These are phyloP conservation scores for Drosophila pruinosa DNA, from an alignment of 1,140 invertebrate species.

Conservation along the genomic window DNA sequence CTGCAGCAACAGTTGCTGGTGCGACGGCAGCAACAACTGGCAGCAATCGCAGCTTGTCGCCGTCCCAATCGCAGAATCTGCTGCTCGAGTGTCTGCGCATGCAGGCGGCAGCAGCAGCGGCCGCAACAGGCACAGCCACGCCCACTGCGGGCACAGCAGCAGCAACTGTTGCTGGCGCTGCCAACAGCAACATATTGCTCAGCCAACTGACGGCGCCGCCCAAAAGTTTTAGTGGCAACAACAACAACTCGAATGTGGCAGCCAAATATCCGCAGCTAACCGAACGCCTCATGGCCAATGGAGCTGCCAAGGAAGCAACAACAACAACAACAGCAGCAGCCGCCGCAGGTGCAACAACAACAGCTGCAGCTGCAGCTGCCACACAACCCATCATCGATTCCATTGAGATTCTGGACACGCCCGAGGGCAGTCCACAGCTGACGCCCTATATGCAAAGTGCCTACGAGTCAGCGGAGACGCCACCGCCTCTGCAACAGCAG, in stretches of 20 bases:
- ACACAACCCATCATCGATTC: constrained; percentile 63
- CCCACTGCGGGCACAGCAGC: neutral
- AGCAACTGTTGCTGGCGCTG: neutral
- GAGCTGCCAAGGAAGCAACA: constrained; percentile 20
- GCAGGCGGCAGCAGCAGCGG: neutral
- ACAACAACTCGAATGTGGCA: constrained; percentile 22
- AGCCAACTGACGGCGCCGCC: constrained; percentile 66
- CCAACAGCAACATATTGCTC: constrained; percentile 60
- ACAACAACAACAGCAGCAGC: neutral
- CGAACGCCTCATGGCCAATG: constrained; percentile 72
- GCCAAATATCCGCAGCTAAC: constrained; percentile 74
- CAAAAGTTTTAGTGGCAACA: constrained; percentile 51
- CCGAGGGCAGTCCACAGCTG: constrained; percentile 69
- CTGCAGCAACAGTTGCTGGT: constrained; percentile 4
- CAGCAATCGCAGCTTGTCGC: constrained; percentile 15
- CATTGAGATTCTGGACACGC: constrained; percentile 78
- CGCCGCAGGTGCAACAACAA: neutral
- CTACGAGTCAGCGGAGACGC: constrained; percentile 40
- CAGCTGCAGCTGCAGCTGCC: constrained; percentile 11
- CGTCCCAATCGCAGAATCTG: constrained; percentile 30
- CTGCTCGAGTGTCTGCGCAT: constrained; percentile 47
- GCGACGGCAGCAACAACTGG: constrained; percentile 2
- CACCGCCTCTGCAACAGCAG: neutral
- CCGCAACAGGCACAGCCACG: neutral
- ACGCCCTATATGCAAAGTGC: constrained; percentile 37